Conservation (phyloP, 2,888 invertebrate genomes). For the Nipponacmea schrenckii region DNA sequence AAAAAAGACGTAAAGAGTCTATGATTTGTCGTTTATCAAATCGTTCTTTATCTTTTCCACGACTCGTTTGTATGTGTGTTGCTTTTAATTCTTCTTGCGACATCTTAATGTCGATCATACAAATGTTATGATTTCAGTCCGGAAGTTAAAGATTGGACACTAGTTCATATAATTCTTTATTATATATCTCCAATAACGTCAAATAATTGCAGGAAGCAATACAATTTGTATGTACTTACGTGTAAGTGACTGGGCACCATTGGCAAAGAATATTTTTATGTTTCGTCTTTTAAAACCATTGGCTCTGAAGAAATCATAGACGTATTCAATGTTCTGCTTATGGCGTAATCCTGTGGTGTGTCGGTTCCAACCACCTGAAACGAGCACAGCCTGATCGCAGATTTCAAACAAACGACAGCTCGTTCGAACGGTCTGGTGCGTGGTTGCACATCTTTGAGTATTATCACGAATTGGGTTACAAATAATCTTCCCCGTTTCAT, state of each 20-base stretch:
- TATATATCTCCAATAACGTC: no score
- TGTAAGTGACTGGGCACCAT: constrained; percentile 65
- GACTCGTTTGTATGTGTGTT: no score
- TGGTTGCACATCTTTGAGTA: constrained; percentile 68
- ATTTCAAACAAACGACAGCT: constrained; percentile 70
- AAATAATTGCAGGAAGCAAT: no score
- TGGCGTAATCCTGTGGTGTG: constrained; percentile 65
- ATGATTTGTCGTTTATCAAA: no score
- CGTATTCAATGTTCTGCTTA: constrained; percentile 61
- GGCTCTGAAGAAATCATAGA: constrained; percentile 67
- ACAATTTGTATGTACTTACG: constrained; percentile 44
- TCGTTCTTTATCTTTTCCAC: no score
- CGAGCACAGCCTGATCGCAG: constrained; percentile 71
- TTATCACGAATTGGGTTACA: constrained; percentile 70
- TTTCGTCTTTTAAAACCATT: constrained; percentile 70
- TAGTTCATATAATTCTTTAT: no score
- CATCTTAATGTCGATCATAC: no score
- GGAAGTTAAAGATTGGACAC: no score
- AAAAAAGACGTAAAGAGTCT: no score
- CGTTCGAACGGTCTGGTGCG: constrained; percentile 64
- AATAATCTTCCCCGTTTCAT: constrained; percentile 64
- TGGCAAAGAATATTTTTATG: constrained; percentile 71
- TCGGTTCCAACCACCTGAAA: constrained; percentile 71
- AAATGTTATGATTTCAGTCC: no score
- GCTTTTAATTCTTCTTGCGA: no score